phyloP scores from a whole-genome alignment of 2,113 vertebrate genomes.

The Phyllopteryx taeniolatus region DNA sequence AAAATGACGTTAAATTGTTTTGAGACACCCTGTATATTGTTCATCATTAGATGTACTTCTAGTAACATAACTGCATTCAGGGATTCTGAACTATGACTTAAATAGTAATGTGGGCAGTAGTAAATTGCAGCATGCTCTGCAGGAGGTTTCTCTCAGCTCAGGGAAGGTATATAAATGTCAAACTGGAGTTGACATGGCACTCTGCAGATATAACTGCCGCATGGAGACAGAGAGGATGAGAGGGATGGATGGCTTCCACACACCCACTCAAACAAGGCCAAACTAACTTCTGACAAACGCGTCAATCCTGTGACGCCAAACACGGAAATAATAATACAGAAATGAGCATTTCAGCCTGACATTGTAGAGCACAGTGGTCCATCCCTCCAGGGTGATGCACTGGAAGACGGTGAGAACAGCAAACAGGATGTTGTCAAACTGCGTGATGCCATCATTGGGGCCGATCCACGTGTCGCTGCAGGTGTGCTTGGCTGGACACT shows the following conservation, averaged over 20 bases:
- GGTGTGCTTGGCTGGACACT: conserved; percentile 82
- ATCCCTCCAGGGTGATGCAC: conserved; percentile 99
- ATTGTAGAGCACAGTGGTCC: conserved; percentile 97
- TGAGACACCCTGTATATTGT: too few relatives aligned
- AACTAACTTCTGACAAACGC: conserved; percentile 15
- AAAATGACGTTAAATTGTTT: too few relatives aligned
- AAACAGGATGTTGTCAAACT: conserved; percentile 99
- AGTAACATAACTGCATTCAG: too few relatives aligned
- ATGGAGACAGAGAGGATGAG: neutral
- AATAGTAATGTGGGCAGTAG: too few relatives aligned
- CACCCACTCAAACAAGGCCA: conserved; percentile 20
- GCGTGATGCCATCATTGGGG: conserved; percentile 95
- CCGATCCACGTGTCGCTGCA: conserved; percentile 87
- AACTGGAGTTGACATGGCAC: neutral
- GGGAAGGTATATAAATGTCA: conserved; percentile 16
- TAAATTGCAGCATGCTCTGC: neutral
- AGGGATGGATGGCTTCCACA: neutral
- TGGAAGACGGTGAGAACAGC: conserved; percentile 98
- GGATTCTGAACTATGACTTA: too few relatives aligned
- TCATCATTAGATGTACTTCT: too few relatives aligned
- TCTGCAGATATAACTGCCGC: conserved; percentile 7
- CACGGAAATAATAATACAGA: neutral
- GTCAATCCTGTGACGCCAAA: conserved; percentile 6
- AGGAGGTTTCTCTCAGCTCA: neutral
- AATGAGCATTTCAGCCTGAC: conserved; percentile 67